Conservation (phyloP, 2,797 vertebrate species). For the Gallinago solitaria region DNA sequence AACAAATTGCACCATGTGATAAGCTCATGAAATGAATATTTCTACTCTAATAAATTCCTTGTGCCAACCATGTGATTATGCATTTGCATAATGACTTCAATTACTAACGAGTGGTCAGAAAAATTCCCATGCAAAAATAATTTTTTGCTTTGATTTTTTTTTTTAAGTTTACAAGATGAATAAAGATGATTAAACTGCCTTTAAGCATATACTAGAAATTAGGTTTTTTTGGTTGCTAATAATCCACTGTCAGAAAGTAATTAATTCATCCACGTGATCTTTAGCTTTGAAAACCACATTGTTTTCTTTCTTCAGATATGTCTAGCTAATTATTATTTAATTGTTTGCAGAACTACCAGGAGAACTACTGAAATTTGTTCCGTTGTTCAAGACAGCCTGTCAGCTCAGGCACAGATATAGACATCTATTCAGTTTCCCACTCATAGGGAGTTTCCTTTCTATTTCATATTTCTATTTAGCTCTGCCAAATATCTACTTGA, state of each 20-base stretch:
- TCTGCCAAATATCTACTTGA: neutral
- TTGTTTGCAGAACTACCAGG: neutral
- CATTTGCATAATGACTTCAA: neutral
- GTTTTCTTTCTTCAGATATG: neutral
- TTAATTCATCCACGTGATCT: neutral
- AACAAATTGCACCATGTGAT: slow-evolving; percentile 8
- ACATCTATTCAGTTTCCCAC: neutral
- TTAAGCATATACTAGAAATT: neutral
- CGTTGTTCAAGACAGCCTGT: neutral
- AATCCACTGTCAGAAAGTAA: neutral
- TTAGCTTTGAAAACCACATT: neutral
- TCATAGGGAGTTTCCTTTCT: neutral
- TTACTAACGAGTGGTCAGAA: neutral
- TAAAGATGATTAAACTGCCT: neutral
- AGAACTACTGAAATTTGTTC: neutral
- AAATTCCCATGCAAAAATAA: neutral
- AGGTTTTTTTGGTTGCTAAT: neutral
- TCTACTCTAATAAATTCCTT: neutral
- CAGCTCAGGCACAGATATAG: neutral
- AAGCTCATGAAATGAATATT: neutral
- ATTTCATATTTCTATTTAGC: neutral
- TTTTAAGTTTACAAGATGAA: neutral
- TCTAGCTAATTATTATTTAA: neutral
- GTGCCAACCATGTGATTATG: neutral
- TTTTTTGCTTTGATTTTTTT: neutral